These are phyloP conservation scores for Calliphora vomitoria DNA, from an alignment of 2,888 invertebrate species.

Conservation along the genomic window DNA sequence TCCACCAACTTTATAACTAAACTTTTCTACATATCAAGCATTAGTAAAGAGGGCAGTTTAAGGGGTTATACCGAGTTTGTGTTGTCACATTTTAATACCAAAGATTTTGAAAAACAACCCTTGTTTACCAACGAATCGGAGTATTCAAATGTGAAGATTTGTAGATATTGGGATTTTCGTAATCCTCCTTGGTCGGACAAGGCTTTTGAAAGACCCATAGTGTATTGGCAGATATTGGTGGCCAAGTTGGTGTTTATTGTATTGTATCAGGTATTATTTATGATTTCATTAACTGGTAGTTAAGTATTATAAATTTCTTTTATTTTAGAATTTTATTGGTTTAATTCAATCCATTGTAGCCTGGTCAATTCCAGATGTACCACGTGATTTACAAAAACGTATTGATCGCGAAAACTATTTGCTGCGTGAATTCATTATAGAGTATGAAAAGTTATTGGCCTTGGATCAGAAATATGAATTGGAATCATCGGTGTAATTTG, in stretches of 20 bases:
- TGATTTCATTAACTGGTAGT: background rate
- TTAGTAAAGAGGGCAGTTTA: background rate
- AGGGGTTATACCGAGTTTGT: background rate
- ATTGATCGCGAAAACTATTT: conserved; percentile 60
- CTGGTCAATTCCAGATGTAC: background rate
- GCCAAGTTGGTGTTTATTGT: background rate
- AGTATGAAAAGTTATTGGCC: conserved; percentile 1
- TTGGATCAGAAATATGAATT: background rate
- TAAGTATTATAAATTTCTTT: background rate
- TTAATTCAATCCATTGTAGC: background rate
- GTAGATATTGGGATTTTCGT: conserved; percentile 16
- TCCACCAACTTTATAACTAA: background rate
- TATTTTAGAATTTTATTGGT: background rate
- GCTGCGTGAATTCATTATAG: conserved; percentile 1
- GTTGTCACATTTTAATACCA: background rate
- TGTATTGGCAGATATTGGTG: background rate
- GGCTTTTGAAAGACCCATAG: background rate
- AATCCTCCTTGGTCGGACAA: background rate
- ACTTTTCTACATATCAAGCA: background rate
- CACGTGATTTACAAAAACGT: conserved; percentile 85
- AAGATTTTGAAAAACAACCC: background rate
- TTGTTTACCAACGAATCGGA: background rate
- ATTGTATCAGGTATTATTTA: background rate
- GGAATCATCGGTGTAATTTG: background rate
- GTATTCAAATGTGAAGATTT: background rate